These are phyloP conservation scores for Cynaeus angustus DNA, from an alignment of 2,888 invertebrate species.

Conservation along the genomic window DNA sequence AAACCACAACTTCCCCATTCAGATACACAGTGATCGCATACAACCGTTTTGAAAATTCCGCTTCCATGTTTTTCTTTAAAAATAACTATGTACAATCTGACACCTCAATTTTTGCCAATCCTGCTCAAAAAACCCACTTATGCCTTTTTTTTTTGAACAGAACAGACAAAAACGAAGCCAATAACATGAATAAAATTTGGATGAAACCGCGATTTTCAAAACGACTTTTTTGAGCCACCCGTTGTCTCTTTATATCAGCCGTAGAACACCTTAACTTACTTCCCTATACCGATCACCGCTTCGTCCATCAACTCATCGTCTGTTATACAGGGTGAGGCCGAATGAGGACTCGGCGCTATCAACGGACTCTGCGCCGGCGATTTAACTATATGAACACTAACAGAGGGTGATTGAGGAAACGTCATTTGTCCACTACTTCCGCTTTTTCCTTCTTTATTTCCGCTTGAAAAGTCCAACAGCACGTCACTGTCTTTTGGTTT, in stretches of 20 bases:
- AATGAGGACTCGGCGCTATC: slow-evolving; percentile 78
- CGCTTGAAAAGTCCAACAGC: slow-evolving; percentile 75
- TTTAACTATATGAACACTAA: slow-evolving; percentile 85
- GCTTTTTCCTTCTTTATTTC: slow-evolving; percentile 38
- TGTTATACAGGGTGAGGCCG: slow-evolving; percentile 85
- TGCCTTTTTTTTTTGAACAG: not conserved
- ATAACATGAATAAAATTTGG: too few relatives aligned
- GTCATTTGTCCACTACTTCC: slow-evolving; percentile 54
- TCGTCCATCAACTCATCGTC: slow-evolving; percentile 95
- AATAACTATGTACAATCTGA: too few relatives aligned
- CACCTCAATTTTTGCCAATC: too few relatives aligned
- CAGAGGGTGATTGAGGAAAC: slow-evolving; percentile 78
- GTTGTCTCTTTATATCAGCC: not conserved
- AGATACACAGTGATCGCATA: too few relatives aligned
- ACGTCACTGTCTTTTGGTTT: slow-evolving; percentile 73
- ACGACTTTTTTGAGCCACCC: not conserved
- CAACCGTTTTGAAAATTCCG: not conserved
- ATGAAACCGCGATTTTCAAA: not conserved
- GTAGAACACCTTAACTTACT: slow-evolving; percentile 68
- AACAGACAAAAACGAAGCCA: not conserved
- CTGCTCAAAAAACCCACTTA: not conserved
- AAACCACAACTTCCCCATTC: too few relatives aligned
- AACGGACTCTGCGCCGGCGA: slow-evolving; percentile 84
- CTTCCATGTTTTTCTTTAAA: not conserved
- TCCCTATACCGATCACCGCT: slow-evolving; percentile 85